Evolutionary conservation across 2,113 vertebrate genomes (phyloP).

Genomic region (Nyctibius bracteatus): DNA sequence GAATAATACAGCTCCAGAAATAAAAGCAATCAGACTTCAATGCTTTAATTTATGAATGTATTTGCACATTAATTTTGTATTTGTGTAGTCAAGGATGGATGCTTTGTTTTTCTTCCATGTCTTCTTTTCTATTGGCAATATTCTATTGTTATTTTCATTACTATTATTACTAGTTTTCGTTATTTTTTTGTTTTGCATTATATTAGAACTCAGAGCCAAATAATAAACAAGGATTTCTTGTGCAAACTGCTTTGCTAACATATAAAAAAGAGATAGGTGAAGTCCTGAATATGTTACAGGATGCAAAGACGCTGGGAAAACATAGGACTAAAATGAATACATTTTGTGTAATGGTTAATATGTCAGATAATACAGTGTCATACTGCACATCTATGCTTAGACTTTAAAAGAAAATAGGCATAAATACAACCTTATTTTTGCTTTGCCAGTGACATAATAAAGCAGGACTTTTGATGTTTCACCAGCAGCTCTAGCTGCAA

Average conservation of each 20-base stretch:
- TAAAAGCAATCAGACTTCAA: neutral
- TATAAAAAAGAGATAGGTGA: neutral
- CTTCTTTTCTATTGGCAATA: neutral
- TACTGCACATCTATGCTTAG: neutral
- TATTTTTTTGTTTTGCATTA: neutral
- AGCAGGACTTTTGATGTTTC: neutral
- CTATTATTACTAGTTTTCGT: neutral
- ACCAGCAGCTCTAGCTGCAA: neutral
- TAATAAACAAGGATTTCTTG: neutral
- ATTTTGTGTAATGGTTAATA: neutral
- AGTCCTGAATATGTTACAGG: neutral
- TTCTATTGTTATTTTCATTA: constrained; percentile 13
- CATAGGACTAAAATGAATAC: neutral
- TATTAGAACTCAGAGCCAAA: neutral
- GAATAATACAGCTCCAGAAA: neutral
- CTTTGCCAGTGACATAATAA: neutral
- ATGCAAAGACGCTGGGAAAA: neutral
- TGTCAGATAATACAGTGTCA: neutral
- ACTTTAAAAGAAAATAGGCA: neutral
- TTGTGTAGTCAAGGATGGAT: neutral
- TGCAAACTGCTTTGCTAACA: neutral
- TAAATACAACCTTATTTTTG: neutral
- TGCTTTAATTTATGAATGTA: constrained; percentile 30
- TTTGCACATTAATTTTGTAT: constrained; percentile 40
- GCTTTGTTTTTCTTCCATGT: neutral